Evolutionary conservation across 2,888 invertebrate genomes (phyloP), one percentile per base, ranked within the genome.

Genomic region (Drosophila austrosaltans): DNA sequence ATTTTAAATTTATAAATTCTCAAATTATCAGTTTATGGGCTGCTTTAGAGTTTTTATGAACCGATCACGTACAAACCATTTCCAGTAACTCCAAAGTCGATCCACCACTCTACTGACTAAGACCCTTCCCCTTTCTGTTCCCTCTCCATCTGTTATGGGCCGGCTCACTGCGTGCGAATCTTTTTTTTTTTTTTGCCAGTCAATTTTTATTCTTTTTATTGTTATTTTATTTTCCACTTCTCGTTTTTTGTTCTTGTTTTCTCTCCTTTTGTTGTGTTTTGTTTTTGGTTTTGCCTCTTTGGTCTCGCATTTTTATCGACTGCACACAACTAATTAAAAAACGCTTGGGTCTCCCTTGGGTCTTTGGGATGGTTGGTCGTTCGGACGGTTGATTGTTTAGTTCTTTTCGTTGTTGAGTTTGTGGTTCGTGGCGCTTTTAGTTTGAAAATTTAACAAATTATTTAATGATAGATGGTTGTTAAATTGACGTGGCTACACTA

Each of bases 271-370:
- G 44, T 30, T 72, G 69, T 69, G 60, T 56, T 66, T 69, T 66
- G 76, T n/a, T 69, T 74, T 48, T 48, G 22, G 3, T 25, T 48
- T 10, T 65, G 74, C 67, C 71, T 83, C 76, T 62, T 65, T 83
- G 81, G 82, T 81, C 76, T 81, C 87, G 78, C 87, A 74, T 71
- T 83, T 87, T 87, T 88, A 89, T 85, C 80, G 84, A 77, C 85
- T 88, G 84, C 79, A 81, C 79, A 81, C 81, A 88, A 83, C 85
- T 85, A 88, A 85, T 85, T 85, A 85, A 85, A 85, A 86, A 88
- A 83, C 79, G 79, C 77, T 82, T 81, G 76, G 53, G 56, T 67
- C 73, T 59, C 58, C 58, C 58, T 42, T 59, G 58, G 58, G 40
- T 59, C 40, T 40, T n/a, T 42, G 2, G 36, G 48, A 57, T 48